Evolutionary conservation across 2,797 vertebrate genomes (phyloP).

Genomic region (Tokudaia muenninki): DNA sequence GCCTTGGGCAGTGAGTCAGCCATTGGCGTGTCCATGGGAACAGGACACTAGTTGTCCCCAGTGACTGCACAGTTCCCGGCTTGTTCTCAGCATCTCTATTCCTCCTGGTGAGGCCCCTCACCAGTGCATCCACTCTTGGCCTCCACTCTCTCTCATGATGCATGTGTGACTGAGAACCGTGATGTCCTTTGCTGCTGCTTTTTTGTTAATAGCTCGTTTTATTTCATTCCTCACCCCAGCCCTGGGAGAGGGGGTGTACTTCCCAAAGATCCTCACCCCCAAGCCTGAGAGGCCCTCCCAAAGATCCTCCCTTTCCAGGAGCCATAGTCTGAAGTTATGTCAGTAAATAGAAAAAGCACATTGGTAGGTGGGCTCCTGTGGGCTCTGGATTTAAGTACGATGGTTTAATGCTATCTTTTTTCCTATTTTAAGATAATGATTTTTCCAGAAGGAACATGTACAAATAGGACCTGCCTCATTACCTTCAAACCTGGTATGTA

Average conservation of each 20-base stretch:
- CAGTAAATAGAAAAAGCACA: background rate
- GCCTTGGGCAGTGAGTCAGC: background rate
- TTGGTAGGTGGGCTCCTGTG: background rate
- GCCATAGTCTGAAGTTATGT: accelerated
- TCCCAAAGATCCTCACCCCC: background rate
- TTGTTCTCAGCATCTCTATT: background rate
- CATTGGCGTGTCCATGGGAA: accelerated
- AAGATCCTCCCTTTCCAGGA: accelerated
- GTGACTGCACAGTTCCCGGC: background rate
- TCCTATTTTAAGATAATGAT: conserved; percentile 96
- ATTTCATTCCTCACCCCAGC: background rate
- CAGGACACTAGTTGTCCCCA: background rate
- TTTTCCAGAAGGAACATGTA: conserved; percentile 99
- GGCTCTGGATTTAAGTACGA: background rate
- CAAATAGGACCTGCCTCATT: conserved; percentile 98
- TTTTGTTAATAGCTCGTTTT: background rate
- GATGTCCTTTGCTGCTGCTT: accelerated
- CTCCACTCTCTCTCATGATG: background rate
- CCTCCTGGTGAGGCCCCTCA: too few species aligned
- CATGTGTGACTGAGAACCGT: background rate
- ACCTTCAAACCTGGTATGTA: conserved; percentile 98
- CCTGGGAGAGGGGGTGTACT: background rate
- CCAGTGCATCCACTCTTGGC: background rate
- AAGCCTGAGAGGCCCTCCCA: accelerated
- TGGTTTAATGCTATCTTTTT: conserved; percentile 74